Conservation (phyloP, 2,797 vertebrate species). For the Eptatretus atami region DNA sequence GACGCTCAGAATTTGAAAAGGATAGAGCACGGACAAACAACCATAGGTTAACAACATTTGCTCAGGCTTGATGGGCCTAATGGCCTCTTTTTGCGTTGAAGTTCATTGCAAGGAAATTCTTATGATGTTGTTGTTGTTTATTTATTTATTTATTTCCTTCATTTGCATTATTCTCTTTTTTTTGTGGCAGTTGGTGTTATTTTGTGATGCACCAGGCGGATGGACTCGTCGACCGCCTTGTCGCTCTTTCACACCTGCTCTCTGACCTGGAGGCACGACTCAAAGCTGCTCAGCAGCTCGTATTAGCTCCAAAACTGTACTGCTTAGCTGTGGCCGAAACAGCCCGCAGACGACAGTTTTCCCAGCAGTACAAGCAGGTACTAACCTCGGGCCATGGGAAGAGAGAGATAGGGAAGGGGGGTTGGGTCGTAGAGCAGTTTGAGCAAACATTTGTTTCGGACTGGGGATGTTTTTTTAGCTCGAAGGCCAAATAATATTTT, state of each 20-base stretch:
- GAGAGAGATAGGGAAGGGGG: not conserved
- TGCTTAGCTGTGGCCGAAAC: conserved; percentile 93
- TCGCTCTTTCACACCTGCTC: conserved; percentile 62
- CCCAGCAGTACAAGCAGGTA: conserved; percentile 95
- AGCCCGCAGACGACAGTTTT: conserved; percentile 81
- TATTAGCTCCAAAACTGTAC: conserved; percentile 91
- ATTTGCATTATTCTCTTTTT: conserved; percentile 6
- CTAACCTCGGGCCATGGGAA: conserved; percentile 10
- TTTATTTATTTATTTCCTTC: not conserved
- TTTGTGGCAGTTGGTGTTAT: conserved; percentile 59
- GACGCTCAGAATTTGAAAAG: too few relatives aligned
- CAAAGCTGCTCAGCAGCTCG: conserved; percentile 72
- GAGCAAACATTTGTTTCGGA: too few relatives aligned
- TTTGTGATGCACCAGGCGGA: conserved; percentile 99
- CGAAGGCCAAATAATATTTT: too few relatives aligned
- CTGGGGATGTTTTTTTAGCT: too few relatives aligned
- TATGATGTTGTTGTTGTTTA: not conserved
- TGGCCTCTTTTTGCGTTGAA: too few relatives aligned
- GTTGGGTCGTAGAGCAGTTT: too few relatives aligned
- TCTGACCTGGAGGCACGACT: conserved; percentile 69
- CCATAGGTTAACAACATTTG: not conserved
- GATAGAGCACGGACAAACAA: too few relatives aligned
- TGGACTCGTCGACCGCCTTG: conserved; percentile 82
- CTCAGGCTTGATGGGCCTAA: not conserved
- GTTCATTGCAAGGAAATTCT: too few relatives aligned